phyloP scores from a whole-genome alignment of 2,113 vertebrate species.

The Rhadina sibilatrix region DNA sequence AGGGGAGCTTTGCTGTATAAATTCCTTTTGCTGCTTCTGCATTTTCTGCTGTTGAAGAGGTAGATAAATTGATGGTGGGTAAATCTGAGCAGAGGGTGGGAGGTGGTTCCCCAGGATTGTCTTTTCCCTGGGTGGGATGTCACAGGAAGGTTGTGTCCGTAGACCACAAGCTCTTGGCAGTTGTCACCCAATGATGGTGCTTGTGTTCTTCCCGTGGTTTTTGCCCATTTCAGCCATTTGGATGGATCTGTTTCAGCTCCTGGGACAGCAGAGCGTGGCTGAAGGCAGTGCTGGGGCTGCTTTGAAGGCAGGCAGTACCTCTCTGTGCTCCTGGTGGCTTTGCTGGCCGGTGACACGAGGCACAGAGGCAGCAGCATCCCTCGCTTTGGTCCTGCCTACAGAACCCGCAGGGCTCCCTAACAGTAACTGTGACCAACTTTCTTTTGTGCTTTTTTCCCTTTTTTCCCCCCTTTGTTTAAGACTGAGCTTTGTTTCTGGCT shows the following conservation, averaged over 20 bases:
- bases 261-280: background rate
- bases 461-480: conserved; percentile 60
- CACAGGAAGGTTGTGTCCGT: accelerated
- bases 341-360: conserved; percentile 55
- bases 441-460: conserved; percentile 44
- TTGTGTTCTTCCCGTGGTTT: background rate
- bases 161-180: accelerated
- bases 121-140: background rate
- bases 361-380: conserved; percentile 49
- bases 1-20: background rate
- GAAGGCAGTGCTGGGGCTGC: background rate
- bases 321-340: conserved; percentile 26
- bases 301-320: conserved; percentile 22
- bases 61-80: accelerated
- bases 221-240: background rate
- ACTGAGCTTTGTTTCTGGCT: conserved; percentile 60
- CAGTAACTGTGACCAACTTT: conserved; percentile 61
- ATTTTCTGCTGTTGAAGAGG: background rate
- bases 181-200: accelerated
- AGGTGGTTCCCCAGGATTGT: background rate
- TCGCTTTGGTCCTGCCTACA: conserved; percentile 48
- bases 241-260: background rate
- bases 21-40: background rate
- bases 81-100: background rate
- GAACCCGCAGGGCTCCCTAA: conserved; percentile 39